Percentiles rank a stretch among this genome's conserved stretches.
phyloP scores from a whole-genome alignment of 2,113 vertebrate species.

The Salvelinus sp. region DNA sequence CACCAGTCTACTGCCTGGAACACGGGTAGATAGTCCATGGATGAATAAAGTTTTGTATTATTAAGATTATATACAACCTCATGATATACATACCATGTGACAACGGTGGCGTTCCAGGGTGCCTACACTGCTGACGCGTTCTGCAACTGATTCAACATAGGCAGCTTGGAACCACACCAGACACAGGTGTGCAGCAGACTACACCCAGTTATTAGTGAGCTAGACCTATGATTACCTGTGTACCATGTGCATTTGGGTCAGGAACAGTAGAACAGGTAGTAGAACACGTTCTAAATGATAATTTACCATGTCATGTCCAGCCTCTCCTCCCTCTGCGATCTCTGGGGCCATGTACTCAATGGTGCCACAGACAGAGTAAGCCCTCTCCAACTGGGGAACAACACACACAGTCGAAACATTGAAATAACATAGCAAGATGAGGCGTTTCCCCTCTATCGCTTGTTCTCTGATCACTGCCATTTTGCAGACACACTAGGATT shows the following conservation, averaged over 20 bases:
- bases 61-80: not conserved
- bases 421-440: not conserved
- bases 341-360: constrained; percentile 99
- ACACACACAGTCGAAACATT: not conserved
- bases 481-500: too few relatives aligned
- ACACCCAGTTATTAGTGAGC: not conserved
- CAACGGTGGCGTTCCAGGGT: too few relatives aligned
- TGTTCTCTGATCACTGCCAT: not conserved
- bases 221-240: not conserved
- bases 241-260: not conserved
- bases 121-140: too few relatives aligned
- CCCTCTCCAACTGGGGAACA: constrained; percentile 81
- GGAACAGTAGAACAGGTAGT: not conserved
- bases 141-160: too few relatives aligned
- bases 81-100: not conserved
- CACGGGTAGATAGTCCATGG: constrained; percentile 19
- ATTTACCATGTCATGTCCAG: constrained; percentile 93
- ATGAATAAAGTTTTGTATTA: not conserved
- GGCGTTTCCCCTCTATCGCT: too few relatives aligned
- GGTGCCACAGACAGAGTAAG: constrained; percentile 96
- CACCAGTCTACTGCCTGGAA: constrained; percentile 98
- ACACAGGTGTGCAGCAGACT: not conserved
- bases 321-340: constrained; percentile 92
- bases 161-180: too few relatives aligned
- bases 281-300: not conserved